These are phyloP conservation scores for Heliconius hermathena DNA, from an alignment of 1,140 invertebrate species.

Conservation along the genomic window DNA sequence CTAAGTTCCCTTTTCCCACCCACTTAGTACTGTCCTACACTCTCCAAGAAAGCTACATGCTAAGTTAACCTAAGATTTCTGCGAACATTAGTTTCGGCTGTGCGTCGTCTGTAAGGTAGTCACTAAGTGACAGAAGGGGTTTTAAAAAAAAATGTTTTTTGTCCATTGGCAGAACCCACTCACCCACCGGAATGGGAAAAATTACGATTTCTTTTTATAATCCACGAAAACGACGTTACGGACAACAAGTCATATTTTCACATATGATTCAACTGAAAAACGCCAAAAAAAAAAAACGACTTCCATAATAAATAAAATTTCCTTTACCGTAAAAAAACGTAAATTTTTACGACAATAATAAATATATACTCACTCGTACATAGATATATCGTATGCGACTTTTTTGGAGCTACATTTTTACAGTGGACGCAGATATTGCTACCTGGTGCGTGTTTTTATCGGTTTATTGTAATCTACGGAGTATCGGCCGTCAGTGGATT, in stretches of 20 bases:
- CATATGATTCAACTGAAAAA: not conserved
- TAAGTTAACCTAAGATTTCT: too few species aligned
- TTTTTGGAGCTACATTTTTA: constrained; percentile 10
- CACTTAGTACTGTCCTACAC: too few species aligned
- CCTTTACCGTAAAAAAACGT: not conserved
- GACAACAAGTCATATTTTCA: not conserved
- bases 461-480: constrained; percentile 38
- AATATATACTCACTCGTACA: not conserved
- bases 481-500: constrained; percentile 25
- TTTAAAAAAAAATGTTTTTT: too few species aligned
- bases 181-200: too few species aligned
- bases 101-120: too few species aligned
- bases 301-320: not conserved
- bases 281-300: not conserved
- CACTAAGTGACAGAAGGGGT: too few species aligned
- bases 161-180: too few species aligned
- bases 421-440: not conserved
- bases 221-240: not conserved
- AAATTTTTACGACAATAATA: not conserved
- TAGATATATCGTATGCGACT: not conserved
- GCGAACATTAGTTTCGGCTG: too few species aligned
- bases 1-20: too few species aligned
- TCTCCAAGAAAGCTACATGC: too few species aligned
- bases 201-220: not conserved
- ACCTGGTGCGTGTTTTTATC: constrained; percentile 37